Base-by-base conservation (phyloP, 2,113 vertebrate genomes). In the Colistium nudipinnis region DNA sequence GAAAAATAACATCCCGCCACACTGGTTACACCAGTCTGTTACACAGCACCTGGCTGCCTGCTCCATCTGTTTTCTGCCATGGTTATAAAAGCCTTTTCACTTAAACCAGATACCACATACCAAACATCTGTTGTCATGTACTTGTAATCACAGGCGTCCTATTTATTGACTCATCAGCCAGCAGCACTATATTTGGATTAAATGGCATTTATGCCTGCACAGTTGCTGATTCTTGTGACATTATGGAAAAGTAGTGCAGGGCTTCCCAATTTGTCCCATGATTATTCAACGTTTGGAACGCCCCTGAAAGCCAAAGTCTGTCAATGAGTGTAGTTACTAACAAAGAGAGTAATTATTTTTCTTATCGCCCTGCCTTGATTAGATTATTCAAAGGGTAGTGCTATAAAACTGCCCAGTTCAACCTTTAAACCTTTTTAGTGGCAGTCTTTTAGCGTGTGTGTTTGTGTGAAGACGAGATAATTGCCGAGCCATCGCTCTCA, bases 341-440 rank as follows among this genome's bases (percentile, higher is more conserved):
- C 66, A 67, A 55, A 76, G 56, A 10, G 19, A 33, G 30, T 57
- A 7, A 67, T 80, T 79, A 70, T 62, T 72, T 49, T 20, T 20
- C 44, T 77, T 87, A 87, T 88, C 79, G 68, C 36, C 17, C 7
- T n/a, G 31, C 52, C 31, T 70, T 77, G 79, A 85, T 83, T 78
- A 78, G 71, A 28, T 55, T 14, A 14, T 60, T 55, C 45, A 25
- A 14, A 48, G 47, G 25, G 35, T 41, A 38, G 70, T 31, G 45
- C 38, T 44, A 47, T 89, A 88, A 91, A 87, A 70, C 49, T 51
- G 1, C 65, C 70, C 67, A 8, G 14, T 66, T 59, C 69, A 55
- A 90, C 89, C 88, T 90, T 91, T 90, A 86, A 69, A 88, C 89
- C 78, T 82, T 84, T 54, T 69, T 59, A 47, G 54, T 54, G 67